phyloP scores from a whole-genome alignment of 2,113 vertebrate genomes.

The Catharus bicknelli region DNA sequence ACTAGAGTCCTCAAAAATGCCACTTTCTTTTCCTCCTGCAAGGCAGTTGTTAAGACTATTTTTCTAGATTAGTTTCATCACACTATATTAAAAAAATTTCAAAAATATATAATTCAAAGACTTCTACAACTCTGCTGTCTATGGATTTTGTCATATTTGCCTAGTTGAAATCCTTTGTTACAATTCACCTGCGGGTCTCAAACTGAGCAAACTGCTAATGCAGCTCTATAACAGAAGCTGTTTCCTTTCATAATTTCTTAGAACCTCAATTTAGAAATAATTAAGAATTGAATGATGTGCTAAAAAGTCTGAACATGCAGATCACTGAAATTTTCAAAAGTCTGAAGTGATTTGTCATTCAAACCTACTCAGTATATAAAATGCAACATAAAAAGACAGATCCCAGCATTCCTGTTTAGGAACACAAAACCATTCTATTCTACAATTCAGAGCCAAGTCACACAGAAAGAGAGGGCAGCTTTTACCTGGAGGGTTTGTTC shows the following conservation, averaged over 20 bases:
- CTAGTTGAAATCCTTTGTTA: neutral
- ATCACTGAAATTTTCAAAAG: neutral
- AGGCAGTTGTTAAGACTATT: neutral
- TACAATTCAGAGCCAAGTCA: neutral
- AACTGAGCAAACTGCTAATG: neutral
- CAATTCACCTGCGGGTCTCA: neutral
- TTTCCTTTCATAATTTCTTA: neutral
- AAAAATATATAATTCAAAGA: neutral
- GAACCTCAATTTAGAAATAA: neutral
- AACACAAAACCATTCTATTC: neutral
- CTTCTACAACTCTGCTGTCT: neutral
- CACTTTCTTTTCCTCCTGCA: constrained; percentile 82
- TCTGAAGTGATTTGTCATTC: neutral
- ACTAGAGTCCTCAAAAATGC: constrained; percentile 85
- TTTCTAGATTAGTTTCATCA: neutral
- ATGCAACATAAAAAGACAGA: neutral
- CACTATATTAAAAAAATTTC: neutral
- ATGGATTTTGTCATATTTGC: neutral
- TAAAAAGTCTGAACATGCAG: neutral
- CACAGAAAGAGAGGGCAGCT: neutral
- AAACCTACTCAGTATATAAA: neutral
- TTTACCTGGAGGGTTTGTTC: constrained; percentile 93
- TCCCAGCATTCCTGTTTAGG: neutral
- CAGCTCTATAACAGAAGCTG: neutral
- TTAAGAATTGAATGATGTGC: neutral